These are phyloP conservation scores for Nephrotoma appendiculata DNA, from an alignment of 2,888 invertebrate genomes.

Conservation along the genomic window DNA sequence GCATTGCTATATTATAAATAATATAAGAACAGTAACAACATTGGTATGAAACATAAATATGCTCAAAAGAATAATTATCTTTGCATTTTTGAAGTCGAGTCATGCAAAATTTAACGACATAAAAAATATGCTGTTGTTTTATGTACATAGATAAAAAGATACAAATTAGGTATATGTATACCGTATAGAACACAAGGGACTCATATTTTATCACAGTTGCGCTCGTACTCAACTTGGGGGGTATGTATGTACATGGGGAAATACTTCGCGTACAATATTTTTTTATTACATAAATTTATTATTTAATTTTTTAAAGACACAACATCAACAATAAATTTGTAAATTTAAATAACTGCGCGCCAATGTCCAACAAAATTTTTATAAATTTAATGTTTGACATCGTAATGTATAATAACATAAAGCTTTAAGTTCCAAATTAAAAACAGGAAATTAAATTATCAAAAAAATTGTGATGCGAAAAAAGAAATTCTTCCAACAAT, in stretches of 20 bases:
- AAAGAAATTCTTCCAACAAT: no score
- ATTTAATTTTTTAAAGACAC: neutral
- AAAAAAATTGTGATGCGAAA: no score
- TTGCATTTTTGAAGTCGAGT: neutral
- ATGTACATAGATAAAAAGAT: neutral
- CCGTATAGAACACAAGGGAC: neutral
- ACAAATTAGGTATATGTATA: neutral
- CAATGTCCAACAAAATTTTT: neutral
- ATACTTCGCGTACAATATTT: neutral
- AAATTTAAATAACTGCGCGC: neutral
- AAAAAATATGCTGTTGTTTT: neutral
- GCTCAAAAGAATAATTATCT: neutral
- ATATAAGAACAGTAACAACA: neutral
- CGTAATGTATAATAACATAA: no score
- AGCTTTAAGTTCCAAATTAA: no score
- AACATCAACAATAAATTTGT: neutral
- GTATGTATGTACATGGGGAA: neutral
- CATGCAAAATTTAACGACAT: neutral
- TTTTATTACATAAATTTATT: neutral
- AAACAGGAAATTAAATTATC: no score
- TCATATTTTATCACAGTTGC: neutral
- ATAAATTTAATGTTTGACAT: no score
- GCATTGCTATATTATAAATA: neutral
- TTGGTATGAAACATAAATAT: neutral
- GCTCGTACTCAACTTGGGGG: neutral